A percentile compares a stretch with the other conserved stretches of the same genome.
These are phyloP conservation scores for Podarcis cretensis DNA, from an alignment of 2,113 vertebrate genomes.

Conservation along the genomic window DNA sequence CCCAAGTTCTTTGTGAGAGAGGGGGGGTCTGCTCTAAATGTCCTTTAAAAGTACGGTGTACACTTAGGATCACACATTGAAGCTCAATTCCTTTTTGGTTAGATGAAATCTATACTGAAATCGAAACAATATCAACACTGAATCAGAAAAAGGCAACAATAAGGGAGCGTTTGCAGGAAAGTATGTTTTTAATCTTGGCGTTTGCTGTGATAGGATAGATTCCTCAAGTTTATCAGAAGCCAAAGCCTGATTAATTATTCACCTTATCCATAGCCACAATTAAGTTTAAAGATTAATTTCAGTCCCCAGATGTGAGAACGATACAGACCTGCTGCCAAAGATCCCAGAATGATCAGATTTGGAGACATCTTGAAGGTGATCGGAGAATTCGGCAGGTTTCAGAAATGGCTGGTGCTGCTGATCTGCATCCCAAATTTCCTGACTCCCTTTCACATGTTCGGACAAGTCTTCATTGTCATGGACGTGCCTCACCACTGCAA, in stretches of 20 bases:
- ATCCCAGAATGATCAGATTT: conserved; percentile 74
- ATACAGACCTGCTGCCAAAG: conserved; percentile 4
- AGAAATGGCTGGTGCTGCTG: conserved; percentile 78
- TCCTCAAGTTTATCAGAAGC: not conserved
- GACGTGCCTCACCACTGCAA: conserved; percentile 80
- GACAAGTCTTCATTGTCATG: conserved; percentile 82
- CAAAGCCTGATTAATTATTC: conserved; percentile 17
- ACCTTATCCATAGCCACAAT: not conserved
- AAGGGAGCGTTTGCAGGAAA: too few species aligned
- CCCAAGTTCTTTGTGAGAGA: too few species aligned
- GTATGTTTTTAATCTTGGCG: not conserved
- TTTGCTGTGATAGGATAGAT: not conserved
- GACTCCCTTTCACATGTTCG: conserved; percentile 80
- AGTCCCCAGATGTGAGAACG: not conserved
- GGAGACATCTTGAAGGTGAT: conserved; percentile 77
- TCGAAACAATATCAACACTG: too few species aligned
- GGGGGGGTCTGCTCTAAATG: too few species aligned
- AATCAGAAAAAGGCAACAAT: too few species aligned
- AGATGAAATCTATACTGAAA: not conserved
- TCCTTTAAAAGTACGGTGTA: too few species aligned
- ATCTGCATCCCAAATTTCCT: conserved; percentile 75
- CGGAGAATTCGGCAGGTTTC: conserved; percentile 86
- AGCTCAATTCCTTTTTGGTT: too few species aligned
- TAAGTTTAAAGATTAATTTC: conserved; percentile 79
- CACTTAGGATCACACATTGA: too few species aligned